Conservation (phyloP, 1,140 invertebrate genomes). For the Limonius californicus region DNA sequence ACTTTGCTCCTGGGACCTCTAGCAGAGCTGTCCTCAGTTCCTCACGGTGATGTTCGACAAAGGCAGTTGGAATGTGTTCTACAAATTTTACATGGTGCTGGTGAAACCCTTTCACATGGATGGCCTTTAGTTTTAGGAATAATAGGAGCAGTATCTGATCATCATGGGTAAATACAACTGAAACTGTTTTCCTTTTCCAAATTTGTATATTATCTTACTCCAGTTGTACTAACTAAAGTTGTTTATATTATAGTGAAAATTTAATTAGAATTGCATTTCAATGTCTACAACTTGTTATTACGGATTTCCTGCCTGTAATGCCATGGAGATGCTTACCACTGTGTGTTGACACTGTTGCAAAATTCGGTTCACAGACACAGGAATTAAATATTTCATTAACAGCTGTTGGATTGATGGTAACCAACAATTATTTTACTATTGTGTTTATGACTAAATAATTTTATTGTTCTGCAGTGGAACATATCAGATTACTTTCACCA, state of each 20-base stretch:
- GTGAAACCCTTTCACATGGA: slow-evolving; percentile 85
- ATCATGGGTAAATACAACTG: slow-evolving; percentile 78
- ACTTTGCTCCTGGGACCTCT: slow-evolving; percentile 83
- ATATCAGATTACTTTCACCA: slow-evolving; percentile 96
- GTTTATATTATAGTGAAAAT: slow-evolving; percentile 65
- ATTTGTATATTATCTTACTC: background rate
- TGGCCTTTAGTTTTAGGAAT: slow-evolving; percentile 94
- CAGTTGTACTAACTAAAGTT: background rate
- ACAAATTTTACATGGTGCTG: slow-evolving; percentile 87
- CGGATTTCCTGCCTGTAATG: slow-evolving; percentile 89
- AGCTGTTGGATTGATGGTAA: slow-evolving; percentile 91
- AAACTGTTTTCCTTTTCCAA: too few relatives aligned
- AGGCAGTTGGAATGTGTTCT: slow-evolving; percentile 93
- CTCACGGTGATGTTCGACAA: slow-evolving; percentile 89
- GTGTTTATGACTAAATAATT: too few relatives aligned
- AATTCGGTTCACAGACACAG: slow-evolving; percentile 94
- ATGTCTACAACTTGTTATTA: slow-evolving; percentile 94
- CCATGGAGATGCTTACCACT: slow-evolving; percentile 82
- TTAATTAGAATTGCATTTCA: slow-evolving; percentile 92
- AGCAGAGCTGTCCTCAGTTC: slow-evolving; percentile 82
- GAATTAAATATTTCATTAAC: slow-evolving; percentile 98
- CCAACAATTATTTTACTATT: slow-evolving; percentile 34
- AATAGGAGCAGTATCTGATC: slow-evolving; percentile 88
- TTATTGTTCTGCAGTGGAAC: slow-evolving; percentile 97
- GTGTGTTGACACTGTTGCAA: slow-evolving; percentile 91